phyloP scores from a whole-genome alignment of 1,140 invertebrate species.

The Oscheius sp. region DNA sequence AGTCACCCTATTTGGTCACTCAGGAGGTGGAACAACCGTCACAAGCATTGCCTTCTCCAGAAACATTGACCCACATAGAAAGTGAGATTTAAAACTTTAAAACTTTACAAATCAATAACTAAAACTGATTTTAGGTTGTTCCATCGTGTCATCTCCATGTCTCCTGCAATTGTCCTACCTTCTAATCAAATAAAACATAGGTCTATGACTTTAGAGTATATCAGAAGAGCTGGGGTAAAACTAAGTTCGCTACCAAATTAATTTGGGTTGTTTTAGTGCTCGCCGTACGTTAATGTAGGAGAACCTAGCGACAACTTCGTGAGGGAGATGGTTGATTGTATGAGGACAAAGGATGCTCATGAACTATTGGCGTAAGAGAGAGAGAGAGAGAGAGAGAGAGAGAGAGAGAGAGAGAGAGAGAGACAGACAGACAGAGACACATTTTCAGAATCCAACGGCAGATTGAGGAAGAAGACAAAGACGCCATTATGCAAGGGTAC shows the following conservation, averaged over 20 bases:
- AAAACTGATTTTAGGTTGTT: background rate
- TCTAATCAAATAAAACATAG: background rate
- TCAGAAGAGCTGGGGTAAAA: background rate
- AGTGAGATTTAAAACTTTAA: background rate
- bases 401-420: too few species aligned
- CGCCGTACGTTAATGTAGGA: background rate
- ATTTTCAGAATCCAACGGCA: constrained; percentile 7
- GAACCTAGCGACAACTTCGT: background rate
- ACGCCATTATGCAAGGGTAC: background rate
- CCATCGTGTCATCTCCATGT: constrained; percentile 4
- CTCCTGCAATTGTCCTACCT: background rate
- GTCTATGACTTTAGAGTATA: background rate
- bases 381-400: too few species aligned
- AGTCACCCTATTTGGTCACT: constrained; percentile 86
- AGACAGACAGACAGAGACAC: too few species aligned
- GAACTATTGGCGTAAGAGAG: background rate
- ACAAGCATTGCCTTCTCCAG: constrained; percentile 83
- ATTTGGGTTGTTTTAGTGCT: background rate
- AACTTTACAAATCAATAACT: background rate
- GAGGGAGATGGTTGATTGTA: background rate
- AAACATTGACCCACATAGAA: background rate
- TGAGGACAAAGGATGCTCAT: background rate
- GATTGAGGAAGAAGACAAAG: background rate
- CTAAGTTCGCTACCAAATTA: background rate
- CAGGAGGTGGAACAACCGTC: constrained; percentile 86